Evolutionary conservation across 2,888 invertebrate species (phyloP).

Genomic region (Caenorhabditis zanzibari): DNA sequence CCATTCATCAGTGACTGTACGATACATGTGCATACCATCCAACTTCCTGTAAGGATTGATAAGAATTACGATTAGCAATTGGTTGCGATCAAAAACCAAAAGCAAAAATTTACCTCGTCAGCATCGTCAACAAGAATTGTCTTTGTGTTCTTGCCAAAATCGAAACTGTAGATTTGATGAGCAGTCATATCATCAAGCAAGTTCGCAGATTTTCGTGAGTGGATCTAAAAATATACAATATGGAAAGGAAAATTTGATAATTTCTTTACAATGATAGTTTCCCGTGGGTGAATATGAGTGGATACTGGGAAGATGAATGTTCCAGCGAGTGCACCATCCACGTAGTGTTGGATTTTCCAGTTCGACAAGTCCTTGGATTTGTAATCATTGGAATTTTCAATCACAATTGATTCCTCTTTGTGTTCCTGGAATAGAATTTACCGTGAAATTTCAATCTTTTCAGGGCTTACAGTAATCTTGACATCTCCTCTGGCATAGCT

Average conservation of each 20-base stretch:
- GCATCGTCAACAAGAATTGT: constrained; percentile 48
- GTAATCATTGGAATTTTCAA: constrained; percentile 38
- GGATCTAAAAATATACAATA: no score
- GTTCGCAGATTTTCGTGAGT: constrained; percentile 23
- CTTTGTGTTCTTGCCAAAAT: constrained; percentile 30
- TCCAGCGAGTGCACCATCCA: constrained; percentile 11
- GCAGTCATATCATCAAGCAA: constrained; percentile 42
- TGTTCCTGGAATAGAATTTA: constrained; percentile 37
- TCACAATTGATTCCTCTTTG: constrained; percentile 30
- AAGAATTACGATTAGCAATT: constrained; percentile 12
- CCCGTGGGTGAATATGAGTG: constrained; percentile 54
- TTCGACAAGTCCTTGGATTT: constrained; percentile 53
- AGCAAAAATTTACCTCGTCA: constrained; percentile 44
- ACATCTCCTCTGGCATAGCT: constrained; percentile 43
- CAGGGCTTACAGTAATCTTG: constrained; percentile 27
- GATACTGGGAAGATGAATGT: constrained; percentile 56
- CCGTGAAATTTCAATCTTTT: no score
- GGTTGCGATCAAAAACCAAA: neutral
- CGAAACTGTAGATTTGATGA: constrained; percentile 13
- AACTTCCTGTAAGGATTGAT: constrained; percentile 52
- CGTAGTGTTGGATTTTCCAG: constrained; percentile 61
- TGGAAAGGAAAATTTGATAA: no score
- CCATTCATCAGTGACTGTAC: constrained; percentile 39
- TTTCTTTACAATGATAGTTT: constrained; percentile 34
- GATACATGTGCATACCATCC: constrained; percentile 46